These are phyloP conservation scores for Acipenser oxyrinchus DNA, from an alignment of 2,797 vertebrate species.

Conservation along the genomic window DNA sequence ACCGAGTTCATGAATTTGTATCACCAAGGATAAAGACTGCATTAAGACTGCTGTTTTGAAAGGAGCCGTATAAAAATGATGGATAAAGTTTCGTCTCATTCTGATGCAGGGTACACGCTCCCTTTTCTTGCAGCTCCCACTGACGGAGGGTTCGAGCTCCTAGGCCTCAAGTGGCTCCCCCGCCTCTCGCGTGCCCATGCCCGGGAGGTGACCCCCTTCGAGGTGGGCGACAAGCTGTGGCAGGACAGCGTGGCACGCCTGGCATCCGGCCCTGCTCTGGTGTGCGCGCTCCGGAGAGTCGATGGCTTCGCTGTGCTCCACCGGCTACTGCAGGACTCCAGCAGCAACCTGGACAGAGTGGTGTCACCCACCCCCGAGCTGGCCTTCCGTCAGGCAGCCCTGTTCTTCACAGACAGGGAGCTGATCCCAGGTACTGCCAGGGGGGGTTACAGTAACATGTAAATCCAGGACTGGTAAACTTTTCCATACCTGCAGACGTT, in stretches of 20 bases:
- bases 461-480: too few relatives aligned
- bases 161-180: slow-evolving; percentile 58
- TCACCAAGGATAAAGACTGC: too few relatives aligned
- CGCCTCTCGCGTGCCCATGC: slow-evolving; percentile 45
- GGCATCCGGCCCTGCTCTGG: slow-evolving; percentile 40
- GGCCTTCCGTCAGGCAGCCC: slow-evolving; percentile 49
- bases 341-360: slow-evolving; percentile 28
- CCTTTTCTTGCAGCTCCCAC: slow-evolving; percentile 28
- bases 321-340: slow-evolving; percentile 26
- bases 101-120: not conserved
- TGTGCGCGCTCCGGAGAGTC: slow-evolving; percentile 38
- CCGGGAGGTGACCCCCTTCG: slow-evolving; percentile 54
- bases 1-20: too few relatives aligned
- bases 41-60: too few relatives aligned
- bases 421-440: slow-evolving; percentile 40
- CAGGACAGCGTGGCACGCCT: slow-evolving; percentile 39
- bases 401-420: slow-evolving; percentile 57
- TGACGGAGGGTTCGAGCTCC: slow-evolving; percentile 41
- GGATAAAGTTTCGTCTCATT: too few relatives aligned
- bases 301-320: slow-evolving; percentile 39
- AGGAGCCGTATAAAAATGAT: too few relatives aligned
- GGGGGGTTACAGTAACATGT: too few relatives aligned
- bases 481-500: too few relatives aligned
- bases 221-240: slow-evolving; percentile 50
- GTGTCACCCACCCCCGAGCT: slow-evolving; percentile 57